Evolutionary conservation across 2,113 vertebrate genomes (phyloP), one percentile per base, ranked within the genome.

Genomic region (Oncorhynchus clarkii): DNA sequence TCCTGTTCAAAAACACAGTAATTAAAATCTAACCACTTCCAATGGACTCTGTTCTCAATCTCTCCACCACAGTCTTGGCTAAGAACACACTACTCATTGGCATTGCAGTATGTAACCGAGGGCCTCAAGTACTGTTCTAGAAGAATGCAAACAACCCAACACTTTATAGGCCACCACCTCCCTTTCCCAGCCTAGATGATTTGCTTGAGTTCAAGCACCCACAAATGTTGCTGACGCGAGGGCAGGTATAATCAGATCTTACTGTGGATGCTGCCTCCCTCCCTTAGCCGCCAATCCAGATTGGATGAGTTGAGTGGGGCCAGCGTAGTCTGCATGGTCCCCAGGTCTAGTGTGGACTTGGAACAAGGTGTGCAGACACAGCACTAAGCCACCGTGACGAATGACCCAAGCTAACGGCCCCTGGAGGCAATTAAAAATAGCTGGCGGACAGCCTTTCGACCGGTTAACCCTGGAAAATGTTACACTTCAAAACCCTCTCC

Each of bases 401-500:
- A 80, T 83, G 6, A 76, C 51, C 85, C 67, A 2, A 80, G 75
- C 72, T 77, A 0, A 74, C 67, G 59, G 80, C 75, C 16, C 27
- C 20, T 78, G 4, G 11, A 75, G 78, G 20, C 39, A 77, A 68
- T 87, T 83, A 75, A 73, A 87, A 78, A 65, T 76, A 49, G 72
- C 69, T 75, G 29, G 14, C 22, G 71, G 80, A 83, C 62, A 9
- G 72, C 9, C 13, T 54, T 70, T 34, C 78, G 59, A 82, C 16
- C 22, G 78, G 2, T 80, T 74, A 68, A 62, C 39, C 77, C 71
- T 49, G 7, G 74, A 78, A 82, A 51, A 77, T 78, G 67, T 0
- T 3, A 76, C 11, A 81, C 75, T 48, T 0, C 71, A 24, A 24
- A 39, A 18, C 72, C 51, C 49, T 73, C 34, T 12, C 77, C 78